Evolutionary conservation across 2,888 invertebrate species (phyloP).

Genomic region (Pachycephus smyrnensis): DNA sequence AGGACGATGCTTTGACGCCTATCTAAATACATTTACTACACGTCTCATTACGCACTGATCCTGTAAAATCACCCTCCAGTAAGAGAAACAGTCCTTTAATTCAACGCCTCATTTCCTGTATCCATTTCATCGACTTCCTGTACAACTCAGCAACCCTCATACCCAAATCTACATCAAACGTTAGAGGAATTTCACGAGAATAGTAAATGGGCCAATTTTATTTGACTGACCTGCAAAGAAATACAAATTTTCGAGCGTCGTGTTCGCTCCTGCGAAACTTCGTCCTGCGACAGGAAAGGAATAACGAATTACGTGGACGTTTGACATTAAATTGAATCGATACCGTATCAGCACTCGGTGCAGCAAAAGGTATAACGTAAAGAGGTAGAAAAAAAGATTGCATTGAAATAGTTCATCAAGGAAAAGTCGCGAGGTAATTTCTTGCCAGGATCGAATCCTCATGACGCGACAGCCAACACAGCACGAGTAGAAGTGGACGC

Average conservation of each 20-base stretch:
- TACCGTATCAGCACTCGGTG: background rate
- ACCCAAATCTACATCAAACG: no score
- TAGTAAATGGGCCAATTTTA: background rate
- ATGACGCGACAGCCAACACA: background rate
- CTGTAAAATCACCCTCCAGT: background rate
- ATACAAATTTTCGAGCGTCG: background rate
- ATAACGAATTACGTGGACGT: background rate
- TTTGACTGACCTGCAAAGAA: background rate
- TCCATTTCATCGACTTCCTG: background rate
- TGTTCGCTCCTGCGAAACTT: background rate
- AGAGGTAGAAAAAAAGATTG: background rate
- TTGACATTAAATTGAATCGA: background rate
- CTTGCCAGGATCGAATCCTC: background rate
- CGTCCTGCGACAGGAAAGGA: background rate
- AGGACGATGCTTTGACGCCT: slow-evolving; percentile 15
- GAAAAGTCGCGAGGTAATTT: background rate
- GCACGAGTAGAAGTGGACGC: background rate
- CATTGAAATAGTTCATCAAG: background rate
- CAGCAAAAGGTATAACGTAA: background rate
- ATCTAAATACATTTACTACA: slow-evolving; percentile 11
- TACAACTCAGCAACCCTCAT: no score
- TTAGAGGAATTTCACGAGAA: no score
- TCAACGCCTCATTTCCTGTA: background rate
- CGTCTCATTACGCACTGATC: slow-evolving; percentile 6
- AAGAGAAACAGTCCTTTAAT: background rate